These are phyloP conservation scores for Anthonomus grandis DNA, from an alignment of 1,140 invertebrate species.

Conservation along the genomic window DNA sequence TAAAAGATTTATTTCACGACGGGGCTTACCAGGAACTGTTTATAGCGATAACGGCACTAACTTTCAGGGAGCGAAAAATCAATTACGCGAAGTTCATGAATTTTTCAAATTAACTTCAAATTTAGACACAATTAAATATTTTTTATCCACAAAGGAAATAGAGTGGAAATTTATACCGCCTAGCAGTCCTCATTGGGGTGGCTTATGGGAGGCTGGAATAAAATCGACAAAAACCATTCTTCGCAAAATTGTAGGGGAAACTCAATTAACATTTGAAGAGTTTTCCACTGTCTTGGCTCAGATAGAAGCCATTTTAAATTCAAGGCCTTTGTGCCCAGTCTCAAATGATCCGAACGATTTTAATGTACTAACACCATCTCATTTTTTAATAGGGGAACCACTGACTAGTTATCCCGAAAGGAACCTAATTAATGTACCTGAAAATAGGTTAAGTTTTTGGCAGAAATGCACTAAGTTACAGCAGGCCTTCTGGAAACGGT, in stretches of 20 bases:
- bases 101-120: constrained; percentile 2
- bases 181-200: constrained; percentile 37
- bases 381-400: constrained; percentile 46
- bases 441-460: constrained; percentile 23
- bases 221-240: constrained; percentile 41
- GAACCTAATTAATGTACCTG: constrained; percentile 3
- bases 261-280: constrained; percentile 41
- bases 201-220: constrained; percentile 37
- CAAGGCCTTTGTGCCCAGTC: constrained; percentile 40
- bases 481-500: constrained; percentile 36
- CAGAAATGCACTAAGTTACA: constrained; percentile 1
- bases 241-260: constrained; percentile 31
- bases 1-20: constrained; percentile 46
- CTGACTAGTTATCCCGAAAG: constrained; percentile 31
- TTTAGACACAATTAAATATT: neutral
- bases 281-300: constrained; percentile 29
- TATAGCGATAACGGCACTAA: constrained; percentile 26
- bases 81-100: constrained; percentile 10
- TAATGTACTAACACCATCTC: constrained; percentile 40
- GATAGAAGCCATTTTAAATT: constrained; percentile 41
- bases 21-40: constrained; percentile 30
- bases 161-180: constrained; percentile 38
- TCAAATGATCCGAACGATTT: constrained; percentile 37
- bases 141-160: neutral
- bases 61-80: constrained; percentile 18